Conservation (phyloP, 2,797 vertebrate genomes). For the Rhinophrynus dorsalis region DNA sequence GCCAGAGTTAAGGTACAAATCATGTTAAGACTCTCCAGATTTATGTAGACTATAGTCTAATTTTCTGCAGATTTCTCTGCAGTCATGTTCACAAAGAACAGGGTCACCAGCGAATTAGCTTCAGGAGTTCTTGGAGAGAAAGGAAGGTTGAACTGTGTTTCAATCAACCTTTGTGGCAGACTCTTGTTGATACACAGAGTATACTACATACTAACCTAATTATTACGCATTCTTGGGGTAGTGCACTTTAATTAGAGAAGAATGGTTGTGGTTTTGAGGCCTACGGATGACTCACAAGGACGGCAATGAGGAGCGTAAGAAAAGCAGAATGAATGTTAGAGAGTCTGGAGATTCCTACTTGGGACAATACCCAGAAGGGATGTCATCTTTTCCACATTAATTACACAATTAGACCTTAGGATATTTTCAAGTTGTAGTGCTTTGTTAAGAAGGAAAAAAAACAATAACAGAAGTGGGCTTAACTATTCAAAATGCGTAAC, state of each 20-base stretch:
- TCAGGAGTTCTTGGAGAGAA: slow-evolving; percentile 24
- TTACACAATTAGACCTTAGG: not conserved
- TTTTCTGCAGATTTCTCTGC: slow-evolving; percentile 53
- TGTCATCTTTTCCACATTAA: slow-evolving; percentile 10
- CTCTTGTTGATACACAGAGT: slow-evolving; percentile 48
- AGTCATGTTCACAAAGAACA: slow-evolving; percentile 13
- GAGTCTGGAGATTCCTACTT: not conserved
- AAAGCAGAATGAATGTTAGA: not conserved
- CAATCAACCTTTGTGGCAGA: slow-evolving; percentile 48
- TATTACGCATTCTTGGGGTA: slow-evolving; percentile 56
- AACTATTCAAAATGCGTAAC: too few species aligned
- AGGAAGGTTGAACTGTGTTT: slow-evolving; percentile 48
- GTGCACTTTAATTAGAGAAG: slow-evolving; percentile 60
- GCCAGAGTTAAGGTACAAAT: slow-evolving; percentile 30
- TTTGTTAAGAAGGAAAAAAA: not conserved
- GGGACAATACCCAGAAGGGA: not conserved
- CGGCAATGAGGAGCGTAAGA: not conserved
- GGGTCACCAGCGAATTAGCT: slow-evolving; percentile 22
- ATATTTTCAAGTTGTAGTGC: not conserved
- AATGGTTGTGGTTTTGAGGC: slow-evolving; percentile 49
- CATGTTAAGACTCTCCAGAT: slow-evolving; percentile 37
- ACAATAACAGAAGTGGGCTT: slow-evolving; percentile 1
- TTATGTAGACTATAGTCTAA: slow-evolving; percentile 43
- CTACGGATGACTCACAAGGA: slow-evolving; percentile 37
- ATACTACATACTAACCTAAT: slow-evolving; percentile 52